Percentiles rank a stretch among this genome's conserved stretches.
These are phyloP conservation scores for Meiosimyza platycephala DNA, from an alignment of 2,888 invertebrate species.

Conservation along the genomic window DNA sequence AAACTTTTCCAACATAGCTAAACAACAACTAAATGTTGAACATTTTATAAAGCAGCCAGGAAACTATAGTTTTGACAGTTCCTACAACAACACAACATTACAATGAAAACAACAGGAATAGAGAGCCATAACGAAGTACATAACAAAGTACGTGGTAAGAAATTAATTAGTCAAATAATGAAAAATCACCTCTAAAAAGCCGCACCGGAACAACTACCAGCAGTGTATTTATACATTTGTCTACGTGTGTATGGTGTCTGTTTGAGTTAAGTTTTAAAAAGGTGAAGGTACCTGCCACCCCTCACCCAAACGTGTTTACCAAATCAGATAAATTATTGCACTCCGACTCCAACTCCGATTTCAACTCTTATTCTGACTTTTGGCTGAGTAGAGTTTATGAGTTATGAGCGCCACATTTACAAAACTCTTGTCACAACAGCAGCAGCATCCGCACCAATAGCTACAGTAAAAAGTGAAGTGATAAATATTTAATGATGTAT, in stretches of 20 bases:
- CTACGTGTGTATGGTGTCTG: neutral
- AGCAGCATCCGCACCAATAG: too few species aligned
- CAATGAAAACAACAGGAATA: neutral
- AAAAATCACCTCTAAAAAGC: conserved; percentile 20
- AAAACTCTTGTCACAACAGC: conserved; percentile 20
- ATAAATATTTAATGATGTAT: too few species aligned
- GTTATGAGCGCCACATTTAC: conserved; percentile 17
- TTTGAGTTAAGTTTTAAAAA: neutral
- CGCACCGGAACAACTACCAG: neutral
- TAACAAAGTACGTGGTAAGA: conserved; percentile 29
- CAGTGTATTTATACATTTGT: neutral
- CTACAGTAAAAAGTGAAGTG: neutral
- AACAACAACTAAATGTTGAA: neutral
- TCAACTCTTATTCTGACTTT: neutral
- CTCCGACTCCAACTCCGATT: conserved; percentile 1
- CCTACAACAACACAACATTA: neutral
- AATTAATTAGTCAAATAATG: conserved; percentile 34
- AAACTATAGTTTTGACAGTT: neutral
- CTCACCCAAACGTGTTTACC: neutral
- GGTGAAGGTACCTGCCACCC: neutral
- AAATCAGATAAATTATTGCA: conserved; percentile 2
- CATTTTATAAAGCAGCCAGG: neutral
- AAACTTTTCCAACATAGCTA: neutral
- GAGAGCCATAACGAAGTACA: neutral
- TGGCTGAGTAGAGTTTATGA: conserved; percentile 26